phyloP scores from a whole-genome alignment of 2,797 vertebrate species.

The Buceros bicornis region DNA sequence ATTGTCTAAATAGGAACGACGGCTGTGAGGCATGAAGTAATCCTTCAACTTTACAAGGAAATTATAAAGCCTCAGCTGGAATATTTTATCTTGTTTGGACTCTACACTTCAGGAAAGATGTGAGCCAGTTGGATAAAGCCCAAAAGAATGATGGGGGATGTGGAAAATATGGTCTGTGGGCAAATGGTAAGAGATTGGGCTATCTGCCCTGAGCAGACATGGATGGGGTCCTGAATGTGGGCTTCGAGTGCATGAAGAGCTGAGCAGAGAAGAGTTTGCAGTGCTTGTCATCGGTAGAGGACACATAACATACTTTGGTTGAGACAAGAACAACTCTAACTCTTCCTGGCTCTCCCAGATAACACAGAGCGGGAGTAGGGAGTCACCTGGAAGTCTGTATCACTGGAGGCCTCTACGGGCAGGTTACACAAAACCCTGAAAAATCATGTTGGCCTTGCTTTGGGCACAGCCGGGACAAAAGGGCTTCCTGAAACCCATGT shows the following conservation, averaged over 20 bases:
- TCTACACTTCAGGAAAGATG: constrained; percentile 1
- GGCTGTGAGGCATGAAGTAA: constrained; percentile 37
- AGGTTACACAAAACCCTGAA: background rate
- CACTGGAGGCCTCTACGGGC: background rate
- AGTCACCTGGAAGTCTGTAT: background rate
- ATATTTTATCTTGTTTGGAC: constrained; percentile 58
- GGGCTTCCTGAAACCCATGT: background rate
- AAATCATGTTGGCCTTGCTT: background rate
- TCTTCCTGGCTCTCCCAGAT: background rate
- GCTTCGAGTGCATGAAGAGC: background rate
- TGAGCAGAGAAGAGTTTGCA: background rate
- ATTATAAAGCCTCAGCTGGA: constrained; percentile 49
- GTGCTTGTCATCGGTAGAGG: background rate
- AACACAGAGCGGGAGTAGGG: background rate
- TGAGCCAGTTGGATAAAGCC: constrained; percentile 12
- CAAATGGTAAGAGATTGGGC: background rate
- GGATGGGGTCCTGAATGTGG: background rate
- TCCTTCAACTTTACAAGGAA: constrained; percentile 40
- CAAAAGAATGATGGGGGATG: background rate
- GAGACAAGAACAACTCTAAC: background rate
- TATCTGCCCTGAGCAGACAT: background rate
- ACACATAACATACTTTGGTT: background rate
- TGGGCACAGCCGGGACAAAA: background rate
- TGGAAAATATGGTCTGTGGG: background rate
- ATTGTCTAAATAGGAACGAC: constrained; percentile 21